Evolutionary conservation across 2,888 invertebrate genomes (phyloP).

Genomic region (Drosophila nr. perissopoda): DNA sequence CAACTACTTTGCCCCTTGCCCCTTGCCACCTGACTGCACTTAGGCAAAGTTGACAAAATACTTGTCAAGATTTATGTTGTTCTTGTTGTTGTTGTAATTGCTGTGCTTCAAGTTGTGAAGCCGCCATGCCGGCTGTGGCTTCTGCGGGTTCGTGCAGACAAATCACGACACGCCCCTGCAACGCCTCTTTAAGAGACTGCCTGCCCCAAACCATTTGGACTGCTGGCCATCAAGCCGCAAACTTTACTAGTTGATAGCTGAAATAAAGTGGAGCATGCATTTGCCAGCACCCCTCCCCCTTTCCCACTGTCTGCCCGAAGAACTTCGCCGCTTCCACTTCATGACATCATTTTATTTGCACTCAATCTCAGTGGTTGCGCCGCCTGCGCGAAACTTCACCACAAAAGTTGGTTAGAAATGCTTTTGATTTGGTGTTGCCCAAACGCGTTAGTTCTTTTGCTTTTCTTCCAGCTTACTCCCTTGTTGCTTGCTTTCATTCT

Average conservation of each 20-base stretch:
- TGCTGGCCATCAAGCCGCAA: slow-evolving; percentile 69
- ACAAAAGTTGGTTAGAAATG: slow-evolving; percentile 72
- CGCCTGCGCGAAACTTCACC: slow-evolving; percentile 54
- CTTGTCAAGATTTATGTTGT: slow-evolving; percentile 64
- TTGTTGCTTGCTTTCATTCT: slow-evolving; percentile 9
- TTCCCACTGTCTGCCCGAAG: neutral
- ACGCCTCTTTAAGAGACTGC: slow-evolving; percentile 24
- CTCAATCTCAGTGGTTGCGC: slow-evolving; percentile 73
- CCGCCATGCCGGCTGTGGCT: slow-evolving; percentile 57
- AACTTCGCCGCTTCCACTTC: slow-evolving; percentile 62
- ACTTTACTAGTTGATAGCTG: slow-evolving; percentile 78
- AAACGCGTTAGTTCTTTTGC: slow-evolving; percentile 45
- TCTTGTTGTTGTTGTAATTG: slow-evolving; percentile 63
- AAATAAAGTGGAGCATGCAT: slow-evolving; percentile 76
- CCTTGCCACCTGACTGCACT: slow-evolving; percentile 3
- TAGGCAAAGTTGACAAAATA: slow-evolving; percentile 77
- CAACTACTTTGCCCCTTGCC: neutral
- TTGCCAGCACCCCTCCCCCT: slow-evolving; percentile 27
- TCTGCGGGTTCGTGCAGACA: slow-evolving; percentile 60
- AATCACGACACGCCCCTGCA: slow-evolving; percentile 40
- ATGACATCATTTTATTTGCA: slow-evolving; percentile 80
- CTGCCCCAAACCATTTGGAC: slow-evolving; percentile 12
- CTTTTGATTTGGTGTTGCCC: slow-evolving; percentile 67
- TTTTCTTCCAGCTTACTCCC: neutral
- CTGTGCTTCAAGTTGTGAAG: slow-evolving; percentile 54